Conservation (phyloP, 2,797 vertebrate species). For the Myioborus miniatus region DNA sequence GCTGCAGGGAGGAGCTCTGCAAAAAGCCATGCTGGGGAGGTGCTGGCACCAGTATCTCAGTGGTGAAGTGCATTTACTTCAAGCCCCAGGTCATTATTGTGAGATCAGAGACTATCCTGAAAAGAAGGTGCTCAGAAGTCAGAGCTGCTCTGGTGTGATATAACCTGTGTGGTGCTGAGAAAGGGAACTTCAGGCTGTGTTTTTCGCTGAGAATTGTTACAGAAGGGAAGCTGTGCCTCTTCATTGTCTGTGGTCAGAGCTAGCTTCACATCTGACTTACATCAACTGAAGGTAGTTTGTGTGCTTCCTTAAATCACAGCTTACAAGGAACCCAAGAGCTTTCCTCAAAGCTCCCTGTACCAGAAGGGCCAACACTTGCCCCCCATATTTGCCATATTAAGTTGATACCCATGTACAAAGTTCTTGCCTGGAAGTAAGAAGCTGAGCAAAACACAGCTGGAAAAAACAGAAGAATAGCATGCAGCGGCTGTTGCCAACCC, state of each 20-base stretch:
- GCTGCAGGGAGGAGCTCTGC: background rate
- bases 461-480: background rate
- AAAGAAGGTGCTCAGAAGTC: background rate
- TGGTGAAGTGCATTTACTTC: background rate
- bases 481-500: background rate
- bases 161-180: background rate
- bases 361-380: background rate
- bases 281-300: background rate
- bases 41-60: background rate
- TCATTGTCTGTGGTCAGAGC: background rate
- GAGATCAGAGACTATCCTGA: background rate
- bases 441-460: background rate
- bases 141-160: background rate
- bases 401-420: background rate
- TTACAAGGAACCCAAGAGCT: background rate
- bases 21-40: background rate
- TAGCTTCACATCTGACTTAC: background rate
- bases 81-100: background rate
- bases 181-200: background rate
- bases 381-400: background rate
- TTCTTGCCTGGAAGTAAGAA: background rate
- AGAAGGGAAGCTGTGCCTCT: background rate
- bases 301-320: background rate
- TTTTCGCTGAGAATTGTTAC: background rate
- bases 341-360: background rate